phyloP scores from a whole-genome alignment of 2,797 vertebrate genomes.

The Sarcophilus harrisii region DNA sequence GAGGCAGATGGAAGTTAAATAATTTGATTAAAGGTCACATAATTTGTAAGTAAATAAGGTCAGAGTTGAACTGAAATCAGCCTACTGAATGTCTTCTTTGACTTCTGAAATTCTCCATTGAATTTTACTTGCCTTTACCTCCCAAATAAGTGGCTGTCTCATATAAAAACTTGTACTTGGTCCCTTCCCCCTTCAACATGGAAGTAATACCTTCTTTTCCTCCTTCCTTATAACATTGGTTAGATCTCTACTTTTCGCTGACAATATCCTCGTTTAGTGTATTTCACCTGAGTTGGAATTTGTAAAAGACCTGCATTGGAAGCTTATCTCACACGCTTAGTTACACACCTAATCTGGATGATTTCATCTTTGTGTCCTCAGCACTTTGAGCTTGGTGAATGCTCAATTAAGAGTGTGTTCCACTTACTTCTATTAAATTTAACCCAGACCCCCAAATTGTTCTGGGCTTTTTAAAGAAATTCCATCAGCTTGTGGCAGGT shows the following conservation, averaged over 20 bases:
- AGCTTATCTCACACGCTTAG: neutral
- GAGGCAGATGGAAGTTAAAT: neutral
- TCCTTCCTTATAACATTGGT: neutral
- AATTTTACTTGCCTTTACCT: neutral
- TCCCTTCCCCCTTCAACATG: neutral
- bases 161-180: neutral
- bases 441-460: neutral
- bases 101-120: neutral
- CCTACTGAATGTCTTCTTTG: neutral
- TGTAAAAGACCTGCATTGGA: neutral
- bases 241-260: neutral
- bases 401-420: neutral
- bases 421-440: neutral
- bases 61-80: neutral
- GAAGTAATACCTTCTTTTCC: neutral
- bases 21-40: neutral
- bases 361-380: neutral
- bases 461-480: neutral
- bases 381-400: neutral
- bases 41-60: neutral
- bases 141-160: neutral
- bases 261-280: neutral
- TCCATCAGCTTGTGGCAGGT: neutral
- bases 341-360: neutral
- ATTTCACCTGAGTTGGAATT: neutral